Percentiles rank a stretch among this genome's conserved stretches.
These are phyloP conservation scores for Murina feae DNA, from an alignment of 2,113 vertebrate genomes.

Conservation along the genomic window DNA sequence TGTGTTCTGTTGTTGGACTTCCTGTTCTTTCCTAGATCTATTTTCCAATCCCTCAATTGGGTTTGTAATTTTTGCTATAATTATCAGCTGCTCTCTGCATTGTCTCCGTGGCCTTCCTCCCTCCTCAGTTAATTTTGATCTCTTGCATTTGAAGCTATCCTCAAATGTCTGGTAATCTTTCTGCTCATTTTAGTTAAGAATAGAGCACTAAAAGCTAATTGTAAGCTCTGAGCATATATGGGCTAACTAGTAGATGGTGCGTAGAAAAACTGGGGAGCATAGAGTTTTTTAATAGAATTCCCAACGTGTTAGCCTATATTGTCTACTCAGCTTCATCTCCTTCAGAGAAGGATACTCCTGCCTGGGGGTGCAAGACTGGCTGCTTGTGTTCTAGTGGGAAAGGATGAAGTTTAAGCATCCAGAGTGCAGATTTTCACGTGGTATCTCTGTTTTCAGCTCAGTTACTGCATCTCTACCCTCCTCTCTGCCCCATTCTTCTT, in stretches of 20 bases:
- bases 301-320: not conserved
- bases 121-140: not conserved
- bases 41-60: not conserved
- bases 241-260: not conserved
- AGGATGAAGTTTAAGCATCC: not conserved
- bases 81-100: not conserved
- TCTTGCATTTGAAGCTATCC: not conserved
- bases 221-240: not conserved
- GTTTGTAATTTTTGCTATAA: not conserved
- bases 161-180: not conserved
- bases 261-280: not conserved
- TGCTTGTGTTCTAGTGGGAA: not conserved
- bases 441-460: not conserved
- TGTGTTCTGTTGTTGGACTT: not conserved
- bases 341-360: not conserved
- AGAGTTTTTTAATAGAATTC: not conserved
- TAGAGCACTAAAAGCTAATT: not conserved
- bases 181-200: not conserved
- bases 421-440: not conserved
- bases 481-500: not conserved
- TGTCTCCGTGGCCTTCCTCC: not conserved
- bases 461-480: not conserved
- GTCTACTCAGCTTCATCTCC: not conserved
- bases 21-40: not conserved
- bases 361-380: not conserved